Base-by-base conservation (phyloP, 2,888 invertebrate species). In the Bombyx huttoni region DNA sequence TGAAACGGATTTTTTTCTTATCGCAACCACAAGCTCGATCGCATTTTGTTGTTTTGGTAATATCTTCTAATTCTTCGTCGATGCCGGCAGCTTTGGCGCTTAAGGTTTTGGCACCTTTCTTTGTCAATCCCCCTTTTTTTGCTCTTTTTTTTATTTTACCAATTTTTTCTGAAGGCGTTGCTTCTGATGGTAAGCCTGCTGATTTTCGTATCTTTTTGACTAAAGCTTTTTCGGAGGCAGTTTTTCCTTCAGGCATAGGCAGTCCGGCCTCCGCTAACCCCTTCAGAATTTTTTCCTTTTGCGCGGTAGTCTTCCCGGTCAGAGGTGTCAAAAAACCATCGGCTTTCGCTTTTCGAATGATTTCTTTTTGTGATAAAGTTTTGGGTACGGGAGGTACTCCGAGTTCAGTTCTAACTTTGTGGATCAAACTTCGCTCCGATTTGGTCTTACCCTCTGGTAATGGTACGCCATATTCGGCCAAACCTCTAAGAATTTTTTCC, bases 1-100 rank as follows among this genome's bases (percentile, higher is more conserved):
- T 81, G 58, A 82, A 82, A 64, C 70, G 67, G 48, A 81, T 80
- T 71, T 81, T 81, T 56, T 81, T 81, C 57, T 73, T 78, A 53
- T 79, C 78, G 61, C 81, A 80, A 5, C 81, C 81, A 58, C 81
- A 81, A 14, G 65, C 78, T 49, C 73, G 65, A 50, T 81, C 81
- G 60, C 81, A 81, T 13, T 67, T 80, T 33, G 75, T 75, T 5
- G 72, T 73, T 71, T 78, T 81, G 2, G 64, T 50, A n/a, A 78
- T 62, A 46, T 79, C 75, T 66, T 80, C 61, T 49, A 67, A 67
- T 54, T 74, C 69, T 65, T 75, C 73, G 8, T 53, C 48, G 40
- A 77, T 62, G 3, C 72, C 74, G 13, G 58, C 59, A 56, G 52
- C 51, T 56, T 51, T 60, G 34, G 54, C 59, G 47, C 56, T 57